Conservation (phyloP, 2,113 vertebrate species). For the Anthoscopus minutus region DNA sequence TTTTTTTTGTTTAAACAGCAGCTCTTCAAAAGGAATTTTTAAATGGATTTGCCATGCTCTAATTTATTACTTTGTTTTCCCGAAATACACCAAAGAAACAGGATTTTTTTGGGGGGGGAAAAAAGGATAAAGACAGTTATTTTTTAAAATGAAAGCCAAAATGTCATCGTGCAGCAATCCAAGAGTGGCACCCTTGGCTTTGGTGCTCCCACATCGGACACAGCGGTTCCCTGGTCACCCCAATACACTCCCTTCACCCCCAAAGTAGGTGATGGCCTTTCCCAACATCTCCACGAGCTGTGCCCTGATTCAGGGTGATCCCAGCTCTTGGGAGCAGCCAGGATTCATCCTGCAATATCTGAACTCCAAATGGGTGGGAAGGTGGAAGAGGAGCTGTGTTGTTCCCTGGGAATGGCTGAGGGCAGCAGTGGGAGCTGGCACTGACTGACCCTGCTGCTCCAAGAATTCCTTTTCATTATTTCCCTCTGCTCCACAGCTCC, state of each 20-base stretch:
- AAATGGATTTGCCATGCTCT: neutral
- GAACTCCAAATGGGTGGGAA: neutral
- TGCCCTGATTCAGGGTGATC: neutral
- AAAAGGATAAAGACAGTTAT: accelerated
- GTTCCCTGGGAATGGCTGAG: neutral
- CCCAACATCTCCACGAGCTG: neutral
- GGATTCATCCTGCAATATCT: neutral
- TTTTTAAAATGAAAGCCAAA: neutral
- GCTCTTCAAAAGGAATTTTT: neutral
- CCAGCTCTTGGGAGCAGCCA: neutral
- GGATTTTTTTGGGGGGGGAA: accelerated
- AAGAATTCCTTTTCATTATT: neutral
- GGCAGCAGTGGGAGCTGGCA: neutral
- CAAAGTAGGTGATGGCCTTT: neutral
- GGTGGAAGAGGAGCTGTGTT: neutral
- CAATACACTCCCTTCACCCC: neutral
- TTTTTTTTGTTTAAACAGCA: neutral
- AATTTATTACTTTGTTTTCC: neutral
- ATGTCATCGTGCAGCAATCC: neutral
- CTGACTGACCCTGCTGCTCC: neutral
- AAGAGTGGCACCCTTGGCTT: neutral
- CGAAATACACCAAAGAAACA: neutral
- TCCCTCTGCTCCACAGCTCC: neutral
- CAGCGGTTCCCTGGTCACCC: neutral
- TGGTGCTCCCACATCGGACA: neutral